Evolutionary conservation across 2,113 vertebrate species (phyloP).

Genomic region (Lontra canadensis): DNA sequence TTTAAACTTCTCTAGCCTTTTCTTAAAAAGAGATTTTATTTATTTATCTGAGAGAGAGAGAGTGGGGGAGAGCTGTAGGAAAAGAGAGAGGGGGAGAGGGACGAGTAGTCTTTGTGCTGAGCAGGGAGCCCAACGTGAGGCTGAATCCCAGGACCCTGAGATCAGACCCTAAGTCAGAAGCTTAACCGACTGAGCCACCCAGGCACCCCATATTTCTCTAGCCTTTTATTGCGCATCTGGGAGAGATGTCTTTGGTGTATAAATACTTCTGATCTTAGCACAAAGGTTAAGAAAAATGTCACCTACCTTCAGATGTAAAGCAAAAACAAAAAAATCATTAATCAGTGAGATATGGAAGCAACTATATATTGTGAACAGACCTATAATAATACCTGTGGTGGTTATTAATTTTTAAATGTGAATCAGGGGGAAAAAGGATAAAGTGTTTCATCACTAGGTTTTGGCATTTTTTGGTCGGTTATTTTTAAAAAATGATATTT

Average conservation of each 20-base stretch:
- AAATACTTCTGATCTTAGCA: not conserved
- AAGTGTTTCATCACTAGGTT: not conserved
- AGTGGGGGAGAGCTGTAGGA: too few species aligned
- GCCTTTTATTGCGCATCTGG: not conserved
- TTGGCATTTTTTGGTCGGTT: not conserved
- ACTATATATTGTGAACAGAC: not conserved
- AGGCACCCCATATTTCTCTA: not conserved
- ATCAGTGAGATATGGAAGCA: not conserved
- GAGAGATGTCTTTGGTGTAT: not conserved
- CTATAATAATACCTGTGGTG: not conserved
- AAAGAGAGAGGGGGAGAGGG: not conserved
- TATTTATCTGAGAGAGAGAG: not conserved
- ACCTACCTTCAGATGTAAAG: not conserved
- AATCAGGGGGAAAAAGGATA: not conserved
- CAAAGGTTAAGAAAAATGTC: slow-evolving; percentile 30
- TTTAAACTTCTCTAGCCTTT: not conserved
- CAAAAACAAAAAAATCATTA: not conserved
- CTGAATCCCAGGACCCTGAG: too few species aligned
- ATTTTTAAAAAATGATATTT: not conserved
- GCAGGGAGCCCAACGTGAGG: too few species aligned
- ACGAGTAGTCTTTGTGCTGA: not conserved
- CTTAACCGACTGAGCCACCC: not conserved
- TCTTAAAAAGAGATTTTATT: not conserved
- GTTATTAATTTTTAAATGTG: not conserved
- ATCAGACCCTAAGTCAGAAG: not conserved